Base-by-base conservation (phyloP, 2,888 invertebrate genomes). In the Agrotis puta region DNA sequence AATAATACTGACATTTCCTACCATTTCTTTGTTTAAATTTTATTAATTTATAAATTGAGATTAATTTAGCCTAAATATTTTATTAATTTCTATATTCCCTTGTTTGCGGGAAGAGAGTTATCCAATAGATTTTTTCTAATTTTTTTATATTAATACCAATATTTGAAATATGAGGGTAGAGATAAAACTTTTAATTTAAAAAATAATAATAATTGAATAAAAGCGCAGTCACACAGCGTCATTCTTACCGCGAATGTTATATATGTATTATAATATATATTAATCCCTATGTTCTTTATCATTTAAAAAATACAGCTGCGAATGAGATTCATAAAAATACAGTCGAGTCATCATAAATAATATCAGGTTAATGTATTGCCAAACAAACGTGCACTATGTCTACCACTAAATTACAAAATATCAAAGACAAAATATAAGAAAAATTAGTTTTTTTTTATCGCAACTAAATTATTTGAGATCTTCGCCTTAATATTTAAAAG, bases 381-480 rank as follows among this genome's bases (percentile, higher is more conserved):
- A 93, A 92, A 85, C 90, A 88, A 88, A 88, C 95, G 95, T 95
- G 95, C 95, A 95, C 93, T 94, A 94, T 84, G 84, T 89, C 92
- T 91, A 92, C 87, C 72, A 82, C 88, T 89, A 89, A 87, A 75
- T 86, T 90, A 89, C 89, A 87, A 86, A 88, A 89, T 82, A 89
- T 89, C 89, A 92, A 91, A 92, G 90, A 91, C 90, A 91, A 89
- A 89, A 84, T 83, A 82, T 83, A 83, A 83, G 81, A 81, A 84
- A 86, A 85, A 85, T 81, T 83, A 82, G 80, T 83, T 74, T 83
- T 79, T 79, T 65, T 70, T 85, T 84, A 78, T 82, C 83, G 87
- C 86, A 94, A 94, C 94, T 95, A 94, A 94, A 94, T 92, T 94
- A 95, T 92, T 92, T 95, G 95, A 95, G 95, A 95, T 95, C 95